Evolutionary conservation across 2,888 invertebrate genomes (phyloP).

Genomic region (Dryococelus australis): DNA sequence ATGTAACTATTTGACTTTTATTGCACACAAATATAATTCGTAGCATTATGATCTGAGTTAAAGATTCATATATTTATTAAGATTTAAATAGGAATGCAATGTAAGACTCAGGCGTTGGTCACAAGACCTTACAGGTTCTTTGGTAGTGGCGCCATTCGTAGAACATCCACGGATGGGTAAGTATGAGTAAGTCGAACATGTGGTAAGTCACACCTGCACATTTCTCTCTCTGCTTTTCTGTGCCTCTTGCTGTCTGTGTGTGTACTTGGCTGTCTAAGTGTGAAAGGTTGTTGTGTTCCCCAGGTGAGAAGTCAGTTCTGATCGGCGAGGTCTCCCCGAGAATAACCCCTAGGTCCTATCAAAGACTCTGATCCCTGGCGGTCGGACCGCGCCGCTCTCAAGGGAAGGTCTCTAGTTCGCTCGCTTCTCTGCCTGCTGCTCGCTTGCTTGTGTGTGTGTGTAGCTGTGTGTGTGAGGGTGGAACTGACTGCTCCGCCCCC

Average conservation of each 20-base stretch:
- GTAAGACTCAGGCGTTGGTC: too few species aligned
- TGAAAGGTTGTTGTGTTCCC: constrained; percentile 64
- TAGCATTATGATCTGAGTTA: too few species aligned
- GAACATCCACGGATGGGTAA: too few species aligned
- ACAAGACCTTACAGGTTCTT: too few species aligned
- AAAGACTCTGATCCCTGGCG: constrained; percentile 55
- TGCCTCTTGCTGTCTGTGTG: constrained; percentile 24
- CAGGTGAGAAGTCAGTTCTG: constrained; percentile 84
- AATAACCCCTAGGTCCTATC: constrained; percentile 43
- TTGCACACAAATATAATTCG: too few species aligned
- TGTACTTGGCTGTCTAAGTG: constrained; percentile 33
- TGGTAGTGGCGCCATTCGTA: too few species aligned
- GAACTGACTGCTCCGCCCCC: constrained; percentile 32
- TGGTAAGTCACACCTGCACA: neutral
- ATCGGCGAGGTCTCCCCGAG: constrained; percentile 67
- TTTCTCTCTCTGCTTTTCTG: neutral
- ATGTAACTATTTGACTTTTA: too few species aligned
- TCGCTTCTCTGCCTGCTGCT: constrained; percentile 5
- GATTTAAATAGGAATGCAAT: too few species aligned
- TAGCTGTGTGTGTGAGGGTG: neutral
- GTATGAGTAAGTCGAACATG: neutral
- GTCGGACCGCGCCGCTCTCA: constrained; percentile 27
- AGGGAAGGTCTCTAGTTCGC: constrained; percentile 54
- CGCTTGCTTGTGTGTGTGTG: neutral
- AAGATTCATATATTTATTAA: too few species aligned